Evolutionary conservation across 1,140 invertebrate genomes (phyloP).

Genomic region (Drosophila tristis): DNA sequence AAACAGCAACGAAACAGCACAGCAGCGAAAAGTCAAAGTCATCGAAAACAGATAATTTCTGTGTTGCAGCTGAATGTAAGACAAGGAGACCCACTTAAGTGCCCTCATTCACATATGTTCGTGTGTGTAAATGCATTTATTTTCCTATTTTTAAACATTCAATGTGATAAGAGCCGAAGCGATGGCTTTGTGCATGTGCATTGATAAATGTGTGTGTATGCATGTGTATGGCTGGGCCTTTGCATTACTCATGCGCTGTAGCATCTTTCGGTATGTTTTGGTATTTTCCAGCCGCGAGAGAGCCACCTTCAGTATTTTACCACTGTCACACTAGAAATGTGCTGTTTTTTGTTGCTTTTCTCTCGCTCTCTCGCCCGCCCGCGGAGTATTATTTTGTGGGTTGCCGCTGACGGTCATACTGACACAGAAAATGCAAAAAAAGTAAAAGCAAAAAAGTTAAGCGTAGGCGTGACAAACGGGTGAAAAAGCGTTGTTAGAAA

Average conservation of each 20-base stretch:
- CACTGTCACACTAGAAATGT: slow-evolving; percentile 16
- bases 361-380: not conserved
- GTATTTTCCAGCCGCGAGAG: slow-evolving; percentile 16
- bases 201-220: slow-evolving; percentile 37
- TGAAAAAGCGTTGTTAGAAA: slow-evolving; percentile 52
- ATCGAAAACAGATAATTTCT: slow-evolving; percentile 18
- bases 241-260: slow-evolving; percentile 45
- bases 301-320: too few species aligned
- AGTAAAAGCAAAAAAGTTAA: slow-evolving; percentile 66
- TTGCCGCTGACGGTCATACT: slow-evolving; percentile 58
- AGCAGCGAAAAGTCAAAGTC: slow-evolving; percentile 33
- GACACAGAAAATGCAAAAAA: slow-evolving; percentile 66
- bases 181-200: slow-evolving; percentile 49
- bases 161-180: slow-evolving; percentile 58
- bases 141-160: slow-evolving; percentile 50
- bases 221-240: slow-evolving; percentile 2
- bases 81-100: slow-evolving; percentile 27
- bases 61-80: slow-evolving; percentile 26
- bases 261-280: slow-evolving; percentile 29
- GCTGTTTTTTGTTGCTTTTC: slow-evolving; percentile 30
- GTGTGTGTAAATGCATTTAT: slow-evolving; percentile 38
- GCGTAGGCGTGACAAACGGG: slow-evolving; percentile 74
- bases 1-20: slow-evolving; percentile 22
- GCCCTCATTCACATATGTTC: slow-evolving; percentile 42
- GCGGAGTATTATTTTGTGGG: slow-evolving; percentile 24